Evolutionary conservation across 2,888 invertebrate species (phyloP).

Genomic region (Phorcus lineatus): DNA sequence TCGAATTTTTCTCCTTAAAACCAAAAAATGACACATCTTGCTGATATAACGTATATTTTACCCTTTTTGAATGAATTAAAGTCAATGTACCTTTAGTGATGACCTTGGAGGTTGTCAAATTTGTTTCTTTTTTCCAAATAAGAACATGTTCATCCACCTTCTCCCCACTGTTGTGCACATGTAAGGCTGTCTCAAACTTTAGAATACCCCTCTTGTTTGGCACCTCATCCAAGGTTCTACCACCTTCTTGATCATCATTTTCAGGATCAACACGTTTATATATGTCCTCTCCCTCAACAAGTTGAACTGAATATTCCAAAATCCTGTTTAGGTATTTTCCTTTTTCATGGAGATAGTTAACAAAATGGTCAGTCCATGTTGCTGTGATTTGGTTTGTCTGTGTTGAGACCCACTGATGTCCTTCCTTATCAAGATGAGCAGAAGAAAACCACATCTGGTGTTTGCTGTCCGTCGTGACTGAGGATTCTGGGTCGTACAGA

Average conservation of each 20-base stretch:
- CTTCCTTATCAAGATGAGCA: slow-evolving; percentile 39
- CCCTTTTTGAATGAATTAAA: too few relatives aligned
- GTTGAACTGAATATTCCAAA: slow-evolving; percentile 36
- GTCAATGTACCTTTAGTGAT: too few relatives aligned
- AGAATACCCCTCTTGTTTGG: slow-evolving; percentile 49
- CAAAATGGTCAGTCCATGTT: slow-evolving; percentile 45
- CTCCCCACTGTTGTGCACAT: neutral
- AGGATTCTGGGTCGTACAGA: slow-evolving; percentile 47
- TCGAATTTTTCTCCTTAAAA: too few relatives aligned
- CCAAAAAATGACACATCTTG: too few relatives aligned
- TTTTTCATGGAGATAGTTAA: slow-evolving; percentile 44
- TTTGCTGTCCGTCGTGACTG: slow-evolving; percentile 31
- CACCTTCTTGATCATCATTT: slow-evolving; percentile 45
- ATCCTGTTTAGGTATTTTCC: slow-evolving; percentile 40
- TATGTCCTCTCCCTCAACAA: slow-evolving; percentile 5
- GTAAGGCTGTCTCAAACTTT: slow-evolving; percentile 31
- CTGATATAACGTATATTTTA: too few relatives aligned
- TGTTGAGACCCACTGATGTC: slow-evolving; percentile 43
- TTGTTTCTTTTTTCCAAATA: too few relatives aligned
- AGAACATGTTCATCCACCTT: too few relatives aligned
- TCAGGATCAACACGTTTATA: neutral
- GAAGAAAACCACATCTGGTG: slow-evolving; percentile 36
- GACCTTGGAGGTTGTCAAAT: too few relatives aligned
- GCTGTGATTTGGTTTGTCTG: slow-evolving; percentile 31
- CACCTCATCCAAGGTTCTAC: slow-evolving; percentile 41